Base-by-base conservation (phyloP, 2,888 invertebrate species). In the Tetrapedia diversipes region DNA sequence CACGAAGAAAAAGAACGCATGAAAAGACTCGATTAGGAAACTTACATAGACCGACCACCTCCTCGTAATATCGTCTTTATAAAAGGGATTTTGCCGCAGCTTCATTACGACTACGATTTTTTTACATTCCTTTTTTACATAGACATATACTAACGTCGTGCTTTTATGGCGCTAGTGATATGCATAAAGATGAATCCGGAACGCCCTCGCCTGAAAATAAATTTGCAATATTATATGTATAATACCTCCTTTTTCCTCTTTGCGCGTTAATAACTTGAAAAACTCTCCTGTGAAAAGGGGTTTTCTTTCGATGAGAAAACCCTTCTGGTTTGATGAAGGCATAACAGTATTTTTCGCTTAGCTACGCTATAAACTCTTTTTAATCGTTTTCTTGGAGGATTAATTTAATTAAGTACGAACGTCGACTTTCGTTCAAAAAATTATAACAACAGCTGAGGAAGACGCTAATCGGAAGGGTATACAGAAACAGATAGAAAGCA, bases 21-120 rank as follows among this genome's bases (percentile, higher is more conserved):
- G 69, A 72, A 77, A 67, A 57, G 57, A 59, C 54, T 70, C 56
- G 67, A 80, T 80, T 65, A 76, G 53, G 56, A 60, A 41, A 54
- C 66, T 71, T 29, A 39, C 49, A 56, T 45, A 53, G 66, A 32
- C 27, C 27, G 10, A 3, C 32, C 27, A 1, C 14, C 32, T 10
- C 45, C 27, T 22, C 34, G 39, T 59, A 60, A 75, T 75, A 60
- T 57, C 60, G 39, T 47, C 54, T 60, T 63, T 63, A 24, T 60
- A 24, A 65, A 68, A 24, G 66, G 69, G 34, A 45, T 57, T 67
- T 45, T 14, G 7, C 4, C 14, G 16, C 2, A 41, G 22, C 61
- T 60, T 60, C 66, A 53, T 67, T 59, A 34, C 14, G n/a, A 41
- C 10, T 11, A 22, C n/a, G 32, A 57, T 57, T 61, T 61, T 43